Evolutionary conservation across 2,888 invertebrate genomes (phyloP).

Genomic region (Synanthedon tipuliformis): DNA sequence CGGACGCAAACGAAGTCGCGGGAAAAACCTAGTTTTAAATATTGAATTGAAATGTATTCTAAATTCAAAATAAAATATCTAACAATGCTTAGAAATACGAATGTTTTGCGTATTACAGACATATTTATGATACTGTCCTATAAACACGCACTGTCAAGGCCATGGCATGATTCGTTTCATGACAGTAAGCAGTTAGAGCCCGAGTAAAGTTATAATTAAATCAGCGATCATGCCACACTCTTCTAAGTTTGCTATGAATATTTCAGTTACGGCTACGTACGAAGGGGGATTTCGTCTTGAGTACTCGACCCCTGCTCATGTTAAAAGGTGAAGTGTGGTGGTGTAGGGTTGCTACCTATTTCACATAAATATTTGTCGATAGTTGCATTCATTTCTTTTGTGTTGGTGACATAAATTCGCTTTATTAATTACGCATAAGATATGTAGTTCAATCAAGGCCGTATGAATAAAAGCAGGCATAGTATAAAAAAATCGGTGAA

Average conservation of each 20-base stretch:
- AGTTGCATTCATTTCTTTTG: no score
- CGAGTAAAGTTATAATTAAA: constrained; percentile 44
- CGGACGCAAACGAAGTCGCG: no score
- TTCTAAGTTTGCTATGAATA: constrained; percentile 39
- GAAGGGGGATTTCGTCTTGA: constrained; percentile 40
- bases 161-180: constrained; percentile 25
- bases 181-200: constrained; percentile 39
- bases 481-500: no score
- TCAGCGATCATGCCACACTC: constrained; percentile 32
- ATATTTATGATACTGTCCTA: constrained; percentile 4
- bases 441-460: no score
- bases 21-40: no score
- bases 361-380: no score
- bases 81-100: no score
- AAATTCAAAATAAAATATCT: no score
- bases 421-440: no score
- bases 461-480: no score
- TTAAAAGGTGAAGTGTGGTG: constrained; percentile 20
- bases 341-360: not conserved
- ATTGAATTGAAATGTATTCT: no score
- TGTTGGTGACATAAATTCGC: no score
- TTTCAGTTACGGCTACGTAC: constrained; percentile 40
- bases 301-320: constrained; percentile 32
- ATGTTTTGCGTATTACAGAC: not conserved
- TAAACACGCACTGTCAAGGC: constrained; percentile 6